Conservation (phyloP, 1,140 invertebrate species). For the Melipona quadrifasciata region DNA sequence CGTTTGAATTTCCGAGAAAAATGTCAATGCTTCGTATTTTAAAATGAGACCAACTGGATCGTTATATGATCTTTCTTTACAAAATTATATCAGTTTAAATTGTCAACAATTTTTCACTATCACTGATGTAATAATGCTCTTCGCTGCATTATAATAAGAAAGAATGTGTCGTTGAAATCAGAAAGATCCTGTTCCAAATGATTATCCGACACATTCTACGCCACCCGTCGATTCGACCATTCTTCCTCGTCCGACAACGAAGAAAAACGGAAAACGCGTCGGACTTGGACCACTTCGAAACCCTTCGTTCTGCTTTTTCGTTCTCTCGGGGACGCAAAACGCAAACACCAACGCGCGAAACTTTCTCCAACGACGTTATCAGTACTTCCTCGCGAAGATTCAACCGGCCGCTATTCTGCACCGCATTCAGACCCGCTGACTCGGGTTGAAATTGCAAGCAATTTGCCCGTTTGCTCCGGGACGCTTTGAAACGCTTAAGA, state of each 20-base stretch:
- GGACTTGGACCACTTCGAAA: not conserved
- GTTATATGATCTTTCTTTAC: too few species aligned
- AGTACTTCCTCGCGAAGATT: not conserved
- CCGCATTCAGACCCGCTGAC: constrained; percentile 6
- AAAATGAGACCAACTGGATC: too few species aligned
- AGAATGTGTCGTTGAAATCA: too few species aligned
- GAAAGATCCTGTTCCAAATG: too few species aligned
- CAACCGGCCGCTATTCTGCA: not conserved
- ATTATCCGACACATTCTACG: too few species aligned
- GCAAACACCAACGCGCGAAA: not conserved
- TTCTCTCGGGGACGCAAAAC: not conserved
- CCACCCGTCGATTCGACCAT: not conserved
- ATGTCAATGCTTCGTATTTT: too few species aligned
- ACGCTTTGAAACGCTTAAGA: not conserved
- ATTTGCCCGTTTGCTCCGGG: not conserved
- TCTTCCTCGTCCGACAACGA: not conserved
- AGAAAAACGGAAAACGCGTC: not conserved
- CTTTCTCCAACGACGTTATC: constrained; percentile 17
- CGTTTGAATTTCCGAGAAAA: too few species aligned
- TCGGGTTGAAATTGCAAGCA: constrained; percentile 21
- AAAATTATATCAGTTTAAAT: too few species aligned
- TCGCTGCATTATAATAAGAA: too few species aligned
- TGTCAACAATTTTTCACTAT: too few species aligned
- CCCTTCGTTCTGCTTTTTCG: not conserved
- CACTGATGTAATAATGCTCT: too few species aligned